Conservation (phyloP, 2,113 vertebrate species). For the Gymnogyps californianus region DNA sequence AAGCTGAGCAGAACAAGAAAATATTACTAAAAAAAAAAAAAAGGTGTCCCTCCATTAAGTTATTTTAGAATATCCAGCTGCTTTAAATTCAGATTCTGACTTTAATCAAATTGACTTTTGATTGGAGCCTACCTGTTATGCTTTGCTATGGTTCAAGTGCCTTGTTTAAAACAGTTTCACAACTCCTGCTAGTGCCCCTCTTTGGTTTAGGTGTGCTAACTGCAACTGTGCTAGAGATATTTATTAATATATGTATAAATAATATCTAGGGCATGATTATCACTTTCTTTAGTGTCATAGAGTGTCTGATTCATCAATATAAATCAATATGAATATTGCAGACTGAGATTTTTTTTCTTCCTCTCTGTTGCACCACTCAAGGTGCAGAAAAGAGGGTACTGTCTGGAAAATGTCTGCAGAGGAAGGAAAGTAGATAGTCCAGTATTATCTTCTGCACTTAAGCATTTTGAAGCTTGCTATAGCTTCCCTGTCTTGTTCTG, state of each 20-base stretch:
- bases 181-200: not conserved
- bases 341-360: not conserved
- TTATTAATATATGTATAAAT: not conserved
- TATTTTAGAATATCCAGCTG: not conserved
- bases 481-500: not conserved
- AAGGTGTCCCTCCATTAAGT: not conserved
- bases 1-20: not conserved
- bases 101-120: not conserved
- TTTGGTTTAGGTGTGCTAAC: not conserved
- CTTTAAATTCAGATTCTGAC: not conserved
- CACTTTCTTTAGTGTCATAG: not conserved
- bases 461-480: not conserved
- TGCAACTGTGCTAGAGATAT: not conserved
- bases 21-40: not conserved
- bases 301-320: not conserved
- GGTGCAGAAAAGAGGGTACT: not conserved
- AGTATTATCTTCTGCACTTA: not conserved
- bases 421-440: not conserved
- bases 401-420: not conserved
- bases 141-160: not conserved
- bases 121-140: not conserved
- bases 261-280: not conserved
- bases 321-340: not conserved
- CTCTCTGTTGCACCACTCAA: not conserved
- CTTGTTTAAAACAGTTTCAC: not conserved